Evolutionary conservation across 2,797 vertebrate genomes (phyloP).

Genomic region (Tympanoctomys barrerae): DNA sequence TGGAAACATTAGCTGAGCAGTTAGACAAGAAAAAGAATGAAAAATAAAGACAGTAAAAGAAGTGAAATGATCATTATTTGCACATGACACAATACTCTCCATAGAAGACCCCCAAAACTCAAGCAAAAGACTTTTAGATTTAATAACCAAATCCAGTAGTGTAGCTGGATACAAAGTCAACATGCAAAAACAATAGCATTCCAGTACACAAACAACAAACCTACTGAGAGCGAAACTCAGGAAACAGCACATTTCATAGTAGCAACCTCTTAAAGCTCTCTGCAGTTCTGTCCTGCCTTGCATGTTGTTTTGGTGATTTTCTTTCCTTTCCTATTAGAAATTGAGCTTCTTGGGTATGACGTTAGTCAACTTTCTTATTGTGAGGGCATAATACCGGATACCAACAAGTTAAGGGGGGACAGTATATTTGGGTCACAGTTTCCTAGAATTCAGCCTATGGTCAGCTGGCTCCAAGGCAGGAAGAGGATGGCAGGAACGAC

Average conservation of each 20-base stretch:
- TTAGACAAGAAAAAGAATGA: background rate
- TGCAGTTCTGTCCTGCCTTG: background rate
- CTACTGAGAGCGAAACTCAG: too few species aligned
- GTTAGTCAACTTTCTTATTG: background rate
- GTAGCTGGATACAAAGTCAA: too few species aligned
- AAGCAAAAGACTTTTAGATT: too few species aligned
- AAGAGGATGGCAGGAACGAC: background rate
- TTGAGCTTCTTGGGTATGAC: background rate
- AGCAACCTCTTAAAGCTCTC: background rate
- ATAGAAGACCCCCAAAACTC: too few species aligned
- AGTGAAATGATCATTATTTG: too few species aligned
- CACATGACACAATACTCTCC: too few species aligned
- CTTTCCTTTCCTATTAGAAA: conserved; percentile 16
- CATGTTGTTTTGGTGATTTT: conserved; percentile 11
- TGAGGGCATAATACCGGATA: background rate
- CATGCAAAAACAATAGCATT: too few species aligned
- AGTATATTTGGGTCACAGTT: background rate
- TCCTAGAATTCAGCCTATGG: background rate
- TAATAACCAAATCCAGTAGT: too few species aligned
- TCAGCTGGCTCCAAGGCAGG: background rate
- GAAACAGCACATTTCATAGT: too few species aligned
- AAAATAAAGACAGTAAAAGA: background rate
- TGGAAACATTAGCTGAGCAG: background rate
- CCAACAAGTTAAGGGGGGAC: background rate
- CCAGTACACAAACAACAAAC: too few species aligned